Conservation (phyloP, 2,113 vertebrate genomes). For the Gasterosteus nipponicus region DNA sequence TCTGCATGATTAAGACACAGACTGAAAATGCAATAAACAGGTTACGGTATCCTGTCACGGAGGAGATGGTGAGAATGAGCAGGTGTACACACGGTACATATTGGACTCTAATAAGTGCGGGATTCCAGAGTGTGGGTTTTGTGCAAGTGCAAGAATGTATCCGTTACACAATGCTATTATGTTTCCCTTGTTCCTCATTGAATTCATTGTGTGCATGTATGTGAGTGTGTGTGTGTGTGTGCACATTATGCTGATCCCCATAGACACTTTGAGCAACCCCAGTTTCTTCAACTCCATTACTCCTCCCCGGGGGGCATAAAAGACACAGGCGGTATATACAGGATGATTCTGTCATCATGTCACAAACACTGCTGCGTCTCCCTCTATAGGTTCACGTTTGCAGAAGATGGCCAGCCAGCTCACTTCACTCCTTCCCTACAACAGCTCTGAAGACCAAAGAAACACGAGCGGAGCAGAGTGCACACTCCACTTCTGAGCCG, state of each 20-base stretch:
- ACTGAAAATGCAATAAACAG: constrained; percentile 17
- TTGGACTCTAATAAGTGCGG: constrained; percentile 16
- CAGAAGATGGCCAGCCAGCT: constrained; percentile 10
- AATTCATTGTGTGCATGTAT: constrained; percentile 23
- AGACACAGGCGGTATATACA: constrained; percentile 12
- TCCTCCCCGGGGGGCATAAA: constrained; percentile 28
- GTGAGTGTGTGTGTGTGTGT: constrained; percentile 32
- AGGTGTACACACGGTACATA: constrained; percentile 28
- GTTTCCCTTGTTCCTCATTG: constrained; percentile 34
- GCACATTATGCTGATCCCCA: constrained; percentile 24
- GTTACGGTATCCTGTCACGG: constrained; percentile 9
- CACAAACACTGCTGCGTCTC: constrained; percentile 17
- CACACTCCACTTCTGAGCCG: constrained; percentile 12
- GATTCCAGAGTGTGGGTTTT: constrained; percentile 30
- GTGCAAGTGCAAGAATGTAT: constrained; percentile 24
- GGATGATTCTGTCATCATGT: constrained; percentile 47
- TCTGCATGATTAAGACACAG: constrained; percentile 41
- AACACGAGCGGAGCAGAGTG: constrained; percentile 30
- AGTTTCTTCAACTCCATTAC: constrained; percentile 70
- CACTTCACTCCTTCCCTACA: constrained; percentile 13
- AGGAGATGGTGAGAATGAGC: constrained; percentile 11
- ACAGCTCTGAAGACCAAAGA: constrained; percentile 7
- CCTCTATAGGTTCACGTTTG: constrained; percentile 55
- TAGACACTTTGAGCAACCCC: constrained; percentile 52
- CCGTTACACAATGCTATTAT: constrained; percentile 55